phyloP scores from a whole-genome alignment of 1,140 invertebrate genomes.

The Drosophila tsacasi region DNA sequence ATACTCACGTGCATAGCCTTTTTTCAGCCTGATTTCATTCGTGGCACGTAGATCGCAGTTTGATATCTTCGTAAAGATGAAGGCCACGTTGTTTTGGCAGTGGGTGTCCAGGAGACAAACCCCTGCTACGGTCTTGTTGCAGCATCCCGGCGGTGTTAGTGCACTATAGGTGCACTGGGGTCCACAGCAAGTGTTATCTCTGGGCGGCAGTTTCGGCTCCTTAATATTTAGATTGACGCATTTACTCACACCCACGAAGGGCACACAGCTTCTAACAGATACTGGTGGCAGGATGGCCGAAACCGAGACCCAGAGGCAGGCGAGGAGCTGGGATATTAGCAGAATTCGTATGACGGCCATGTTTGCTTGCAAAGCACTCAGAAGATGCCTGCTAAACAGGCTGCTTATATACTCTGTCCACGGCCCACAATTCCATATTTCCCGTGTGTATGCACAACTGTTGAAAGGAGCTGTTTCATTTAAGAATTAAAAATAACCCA shows the following conservation, averaged over 20 bases:
- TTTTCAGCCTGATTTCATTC: background rate
- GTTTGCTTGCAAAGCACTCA: background rate
- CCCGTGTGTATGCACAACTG: slow-evolving; percentile 32
- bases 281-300: background rate
- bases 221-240: background rate
- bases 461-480: slow-evolving; percentile 8
- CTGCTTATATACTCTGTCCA: slow-evolving; percentile 29
- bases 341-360: slow-evolving; percentile 19
- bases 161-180: slow-evolving; percentile 7
- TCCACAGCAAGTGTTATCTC: slow-evolving; percentile 40
- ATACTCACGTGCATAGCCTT: slow-evolving; percentile 1
- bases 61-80: background rate
- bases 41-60: background rate
- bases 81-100: background rate
- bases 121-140: background rate
- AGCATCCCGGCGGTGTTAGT: background rate
- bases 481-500: slow-evolving; percentile 24
- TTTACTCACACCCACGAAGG: slow-evolving; percentile 1
- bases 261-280: slow-evolving; percentile 1
- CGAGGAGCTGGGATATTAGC: slow-evolving; percentile 1
- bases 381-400: background rate
- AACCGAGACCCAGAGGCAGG: background rate
- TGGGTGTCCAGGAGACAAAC: slow-evolving; percentile 32
- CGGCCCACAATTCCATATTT: no score
- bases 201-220: slow-evolving; percentile 27